Base-by-base conservation (phyloP, 1,140 invertebrate genomes). In the Lysiphlebus fabarum region DNA sequence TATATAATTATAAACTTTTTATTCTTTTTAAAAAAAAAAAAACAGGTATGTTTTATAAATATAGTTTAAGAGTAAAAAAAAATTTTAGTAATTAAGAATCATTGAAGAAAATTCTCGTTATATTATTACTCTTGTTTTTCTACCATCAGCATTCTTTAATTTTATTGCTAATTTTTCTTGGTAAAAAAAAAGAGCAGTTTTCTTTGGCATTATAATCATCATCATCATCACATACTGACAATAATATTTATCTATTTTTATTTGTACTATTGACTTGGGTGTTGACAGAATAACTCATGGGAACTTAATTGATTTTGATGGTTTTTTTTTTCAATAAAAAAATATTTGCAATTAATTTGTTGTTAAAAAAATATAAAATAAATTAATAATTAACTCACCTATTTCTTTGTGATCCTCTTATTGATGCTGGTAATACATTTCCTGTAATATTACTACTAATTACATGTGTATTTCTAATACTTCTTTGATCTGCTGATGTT, bases 401-500 rank as follows among this genome's bases (percentile, higher is more conserved):
- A 60, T 74, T 76, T 59, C 75, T 67, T n/a, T 70, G 70, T 7
- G 70, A 63, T 61, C 71, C 73, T 56, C 74, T 66, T 8, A 61
- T 55, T 5, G 72, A 60, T 33, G 67, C 17, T n/a, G 73, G 69
- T n/a, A 74, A 49, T 26, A 70, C 62, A 61, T 67, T 74, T 38
- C 56, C 68, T 55, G 65, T 71, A 34, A 67, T 56, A 61, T 74
- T 73, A 26, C 17, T 26, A 2, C 2, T 26, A 50, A 65, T 65
- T 61, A 58, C 71, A 49, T 73, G 44, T 8, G 72, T 69, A 62
- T 76, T 76, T 45, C 74, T 70, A 8, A 69, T 74, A 58, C 73
- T 73, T 53, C 75, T 72, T 55, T 77, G 73, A 62, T 77, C 75
- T 6, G 75, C 75, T 51, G 75, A 77, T 62, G 75, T 77, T 56